Conservation (phyloP, 2,888 invertebrate genomes). For the Ceriagrion tenellum region DNA sequence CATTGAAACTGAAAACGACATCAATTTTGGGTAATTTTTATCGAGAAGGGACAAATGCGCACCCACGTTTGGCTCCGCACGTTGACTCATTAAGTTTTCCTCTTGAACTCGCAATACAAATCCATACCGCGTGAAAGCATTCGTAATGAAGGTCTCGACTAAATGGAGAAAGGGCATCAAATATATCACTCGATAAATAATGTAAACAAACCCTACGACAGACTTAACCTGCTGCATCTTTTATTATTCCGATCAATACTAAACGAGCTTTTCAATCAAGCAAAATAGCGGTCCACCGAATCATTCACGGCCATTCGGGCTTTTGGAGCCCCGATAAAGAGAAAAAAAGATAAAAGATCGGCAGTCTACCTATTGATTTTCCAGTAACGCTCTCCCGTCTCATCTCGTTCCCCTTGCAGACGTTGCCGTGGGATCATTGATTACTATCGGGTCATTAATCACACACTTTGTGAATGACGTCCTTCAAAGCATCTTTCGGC, state of each 20-base stretch:
- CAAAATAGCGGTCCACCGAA: neutral
- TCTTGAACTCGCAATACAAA: neutral
- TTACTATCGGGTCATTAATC: constrained; percentile 1
- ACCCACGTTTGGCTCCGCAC: no score
- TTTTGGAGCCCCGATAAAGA: neutral
- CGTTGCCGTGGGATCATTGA: neutral
- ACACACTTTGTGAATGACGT: constrained; percentile 14
- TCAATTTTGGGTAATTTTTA: no score
- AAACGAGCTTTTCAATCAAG: neutral
- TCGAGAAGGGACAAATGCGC: no score
- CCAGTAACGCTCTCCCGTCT: neutral
- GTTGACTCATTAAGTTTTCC: no score
- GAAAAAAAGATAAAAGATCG: neutral
- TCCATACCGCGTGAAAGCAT: neutral
- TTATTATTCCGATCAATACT: neutral
- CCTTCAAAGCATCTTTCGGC: neutral
- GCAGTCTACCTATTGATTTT: neutral
- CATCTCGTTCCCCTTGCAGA: neutral
- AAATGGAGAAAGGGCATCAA: neutral
- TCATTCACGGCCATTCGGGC: neutral
- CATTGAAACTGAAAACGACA: no score
- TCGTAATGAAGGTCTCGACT: neutral
- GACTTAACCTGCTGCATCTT: neutral
- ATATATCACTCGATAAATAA: neutral
- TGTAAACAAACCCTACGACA: neutral